Evolutionary conservation across 2,113 vertebrate species (phyloP).

Genomic region (Verasper variegatus): DNA sequence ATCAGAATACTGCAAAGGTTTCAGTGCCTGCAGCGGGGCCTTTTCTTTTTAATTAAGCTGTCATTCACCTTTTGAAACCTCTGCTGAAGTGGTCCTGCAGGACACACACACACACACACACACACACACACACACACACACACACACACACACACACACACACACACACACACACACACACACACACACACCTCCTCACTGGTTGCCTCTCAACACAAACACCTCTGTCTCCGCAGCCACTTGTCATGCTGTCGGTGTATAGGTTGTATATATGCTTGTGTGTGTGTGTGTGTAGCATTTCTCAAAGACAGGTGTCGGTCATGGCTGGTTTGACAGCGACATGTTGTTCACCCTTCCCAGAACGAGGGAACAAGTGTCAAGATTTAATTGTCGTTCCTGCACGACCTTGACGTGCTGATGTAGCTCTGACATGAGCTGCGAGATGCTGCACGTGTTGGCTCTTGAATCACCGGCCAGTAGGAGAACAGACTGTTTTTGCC

Average conservation of each 20-base stretch:
- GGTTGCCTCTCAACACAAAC: background rate
- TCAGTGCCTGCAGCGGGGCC: slow-evolving; percentile 27
- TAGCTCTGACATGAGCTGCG: background rate
- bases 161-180: background rate
- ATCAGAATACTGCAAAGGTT: slow-evolving; percentile 40
- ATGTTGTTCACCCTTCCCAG: slow-evolving; percentile 32
- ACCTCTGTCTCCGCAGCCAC: background rate
- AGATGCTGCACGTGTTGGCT: background rate
- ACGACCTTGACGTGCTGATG: slow-evolving; percentile 30
- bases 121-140: no score
- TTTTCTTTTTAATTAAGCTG: slow-evolving; percentile 61
- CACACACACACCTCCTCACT: background rate
- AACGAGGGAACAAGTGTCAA: slow-evolving; percentile 35
- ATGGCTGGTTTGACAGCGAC: slow-evolving; percentile 43
- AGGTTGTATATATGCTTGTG: background rate
- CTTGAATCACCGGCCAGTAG: background rate
- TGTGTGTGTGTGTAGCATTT: background rate
- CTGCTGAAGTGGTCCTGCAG: slow-evolving; percentile 29
- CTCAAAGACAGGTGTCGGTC: slow-evolving; percentile 36
- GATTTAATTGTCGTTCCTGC: slow-evolving; percentile 10
- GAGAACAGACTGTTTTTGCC: background rate
- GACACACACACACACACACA: slow-evolving; percentile 6
- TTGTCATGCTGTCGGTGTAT: slow-evolving; percentile 20
- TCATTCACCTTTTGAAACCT: slow-evolving; percentile 63
- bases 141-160: no score